Percentiles rank a stretch among this genome's conserved stretches.
phyloP scores from a whole-genome alignment of 2,888 invertebrate genomes.

The Octodonta nipae region DNA sequence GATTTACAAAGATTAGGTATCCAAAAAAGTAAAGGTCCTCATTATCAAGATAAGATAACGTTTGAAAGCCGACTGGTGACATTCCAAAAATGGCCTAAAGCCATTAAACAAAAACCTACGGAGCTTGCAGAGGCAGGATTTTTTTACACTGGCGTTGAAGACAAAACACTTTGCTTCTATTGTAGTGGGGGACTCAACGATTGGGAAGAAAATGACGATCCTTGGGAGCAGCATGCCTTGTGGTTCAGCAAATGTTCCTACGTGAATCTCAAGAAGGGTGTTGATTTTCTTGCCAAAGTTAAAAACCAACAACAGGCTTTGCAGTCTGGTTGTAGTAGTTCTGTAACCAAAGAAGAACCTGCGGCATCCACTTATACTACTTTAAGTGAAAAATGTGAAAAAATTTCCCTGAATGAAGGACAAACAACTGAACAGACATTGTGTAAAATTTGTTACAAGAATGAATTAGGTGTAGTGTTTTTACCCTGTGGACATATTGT shows the following conservation, averaged over 20 bases:
- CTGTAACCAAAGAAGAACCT: conserved; percentile 12
- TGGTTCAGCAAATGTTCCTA: conserved; percentile 85
- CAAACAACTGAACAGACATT: conserved; percentile 42
- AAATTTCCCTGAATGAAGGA: conserved; percentile 4
- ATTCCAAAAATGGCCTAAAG: conserved; percentile 69
- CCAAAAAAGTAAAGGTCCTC: conserved; percentile 23
- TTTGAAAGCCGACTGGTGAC: conserved; percentile 55
- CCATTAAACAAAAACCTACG: conserved; percentile 65
- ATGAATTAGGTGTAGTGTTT: conserved; percentile 80
- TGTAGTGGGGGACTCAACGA: conserved; percentile 89
- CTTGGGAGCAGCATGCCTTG: conserved; percentile 88
- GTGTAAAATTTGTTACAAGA: conserved; percentile 85
- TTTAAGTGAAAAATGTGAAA: conserved; percentile 10
- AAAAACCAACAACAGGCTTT: conserved; percentile 13
- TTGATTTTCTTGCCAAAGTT: conserved; percentile 47
- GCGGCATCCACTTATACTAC: conserved; percentile 7
- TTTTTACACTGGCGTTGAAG: conserved; percentile 72
- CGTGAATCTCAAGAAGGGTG: conserved; percentile 67
- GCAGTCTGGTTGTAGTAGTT: conserved; percentile 8
- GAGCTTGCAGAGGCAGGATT: conserved; percentile 81
- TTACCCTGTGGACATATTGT: conserved; percentile 92
- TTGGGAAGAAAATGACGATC: conserved; percentile 83
- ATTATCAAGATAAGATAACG: conserved; percentile 54
- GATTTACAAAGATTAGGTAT: conserved; percentile 24
- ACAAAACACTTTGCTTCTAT: conserved; percentile 83